Evolutionary conservation across 2,888 invertebrate species (phyloP).

Genomic region (Andrena camellia): DNA sequence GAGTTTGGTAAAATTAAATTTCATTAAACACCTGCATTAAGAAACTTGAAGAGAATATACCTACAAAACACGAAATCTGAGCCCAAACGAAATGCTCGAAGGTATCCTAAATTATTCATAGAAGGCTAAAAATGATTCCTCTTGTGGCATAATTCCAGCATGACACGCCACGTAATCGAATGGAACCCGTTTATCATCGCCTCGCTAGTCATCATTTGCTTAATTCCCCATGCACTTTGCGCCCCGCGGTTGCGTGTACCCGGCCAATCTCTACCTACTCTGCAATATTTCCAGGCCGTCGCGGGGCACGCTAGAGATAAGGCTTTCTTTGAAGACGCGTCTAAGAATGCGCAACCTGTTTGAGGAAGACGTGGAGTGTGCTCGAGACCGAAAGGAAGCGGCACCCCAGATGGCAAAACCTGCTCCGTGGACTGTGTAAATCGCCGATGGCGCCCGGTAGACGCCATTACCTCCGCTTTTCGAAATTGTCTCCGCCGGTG

Average conservation of each 20-base stretch:
- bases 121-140: no score
- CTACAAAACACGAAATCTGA: no score
- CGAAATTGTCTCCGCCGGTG: conserved; percentile 60
- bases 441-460: conserved; percentile 51
- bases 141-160: neutral
- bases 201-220: neutral
- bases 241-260: neutral
- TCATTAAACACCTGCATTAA: no score
- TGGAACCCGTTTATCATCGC: conserved; percentile 4
- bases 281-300: conserved; percentile 19
- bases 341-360: conserved; percentile 40
- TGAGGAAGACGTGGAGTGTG: conserved; percentile 18
- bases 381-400: conserved; percentile 24
- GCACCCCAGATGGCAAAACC: conserved; percentile 39
- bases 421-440: conserved; percentile 51
- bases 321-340: conserved; percentile 20
- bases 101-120: neutral
- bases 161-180: conserved; percentile 1
- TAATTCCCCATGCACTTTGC: conserved; percentile 25
- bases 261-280: neutral
- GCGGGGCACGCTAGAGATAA: conserved; percentile 3
- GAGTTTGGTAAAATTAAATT: no score
- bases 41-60: no score
- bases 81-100: neutral
- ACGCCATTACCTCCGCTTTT: conserved; percentile 64